Base-by-base conservation (phyloP, 2,888 invertebrate genomes). In the Tanaodytes sp. region DNA sequence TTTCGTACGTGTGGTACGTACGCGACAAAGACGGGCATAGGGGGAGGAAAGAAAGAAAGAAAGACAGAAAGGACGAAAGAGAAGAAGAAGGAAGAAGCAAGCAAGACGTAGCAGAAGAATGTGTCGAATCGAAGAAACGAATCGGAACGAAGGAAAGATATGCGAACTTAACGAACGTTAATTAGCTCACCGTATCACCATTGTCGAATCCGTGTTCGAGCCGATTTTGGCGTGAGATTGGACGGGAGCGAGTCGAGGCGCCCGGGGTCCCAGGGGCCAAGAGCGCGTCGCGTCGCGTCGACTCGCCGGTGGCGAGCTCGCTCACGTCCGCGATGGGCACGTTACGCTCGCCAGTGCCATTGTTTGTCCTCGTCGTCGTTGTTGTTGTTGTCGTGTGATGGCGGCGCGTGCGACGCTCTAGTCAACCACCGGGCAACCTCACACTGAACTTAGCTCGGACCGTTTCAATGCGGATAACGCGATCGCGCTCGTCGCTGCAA, bases 191-290 rank as follows among this genome's bases (percentile, higher is more conserved):
- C 82, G 80, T 80, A 84, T 84, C 79, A 84, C 84, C 84, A 84
- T 84, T 75, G 81, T 79, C 78, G 80, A 79, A 75, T 82, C 82
- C 78, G 81, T 82, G 82, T 82, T 81, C 68, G 82, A 81, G 80
- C 73, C 79, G 77, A 79, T 81, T 76, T 81, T 79, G 79, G 80
- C 76, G 77, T 77, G 75, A 77, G 75, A 78, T 78, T 78, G 77
- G 74, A 78, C 76, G 77, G 80, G 79, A 76, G 77, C 77, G 79
- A 80, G 76, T 78, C 78, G 70, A 73, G 67, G 61, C 66, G 71
- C 19, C 58, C 15, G 42, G 45, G 46, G 55, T 37, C 46, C 48
- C 14, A 31, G 33, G 31, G 43, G 15, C 2, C 11, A 2, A n/a
- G 36, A 3, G 33, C 33, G 5, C 8, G 33, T 33, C 11, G 33